Percentiles rank a stretch among this genome's conserved stretches.
Evolutionary conservation across 2,888 invertebrate genomes (phyloP).

Genomic region (Ichneumoninae sp.): DNA sequence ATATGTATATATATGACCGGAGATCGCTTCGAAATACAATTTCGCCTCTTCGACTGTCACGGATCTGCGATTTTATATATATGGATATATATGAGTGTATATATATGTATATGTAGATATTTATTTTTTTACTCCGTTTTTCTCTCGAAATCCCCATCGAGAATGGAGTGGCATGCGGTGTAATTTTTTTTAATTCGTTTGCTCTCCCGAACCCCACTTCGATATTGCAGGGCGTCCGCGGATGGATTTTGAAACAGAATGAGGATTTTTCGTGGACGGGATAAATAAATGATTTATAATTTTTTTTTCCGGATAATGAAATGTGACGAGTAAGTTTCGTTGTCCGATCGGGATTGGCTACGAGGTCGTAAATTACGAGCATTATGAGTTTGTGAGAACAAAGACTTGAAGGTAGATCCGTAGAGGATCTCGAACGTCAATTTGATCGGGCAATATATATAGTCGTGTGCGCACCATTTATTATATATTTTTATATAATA

Average conservation of each 20-base stretch:
- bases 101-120: background rate
- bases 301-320: background rate
- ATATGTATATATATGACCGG: background rate
- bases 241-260: background rate
- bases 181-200: slow-evolving; percentile 36
- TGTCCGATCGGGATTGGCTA: background rate
- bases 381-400: background rate
- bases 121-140: slow-evolving; percentile 14
- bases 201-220: background rate
- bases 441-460: background rate
- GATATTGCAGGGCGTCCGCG: background rate
- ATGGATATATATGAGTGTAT: no score
- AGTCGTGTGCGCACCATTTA: background rate
- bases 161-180: slow-evolving; percentile 19
- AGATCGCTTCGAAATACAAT: slow-evolving; percentile 54
- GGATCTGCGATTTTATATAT: slow-evolving; percentile 8
- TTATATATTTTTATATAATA: background rate
- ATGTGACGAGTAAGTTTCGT: background rate
- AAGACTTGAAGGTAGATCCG: background rate
- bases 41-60: slow-evolving; percentile 21
- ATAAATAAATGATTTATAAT: slow-evolving; percentile 18
- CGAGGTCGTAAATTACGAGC: background rate
- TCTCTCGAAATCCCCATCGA: slow-evolving; percentile 35
- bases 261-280: background rate
- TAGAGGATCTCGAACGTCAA: background rate